Evolutionary conservation across 2,888 invertebrate genomes (phyloP), one percentile per base, ranked within the genome.

Genomic region (Cerastis rubricosa): DNA sequence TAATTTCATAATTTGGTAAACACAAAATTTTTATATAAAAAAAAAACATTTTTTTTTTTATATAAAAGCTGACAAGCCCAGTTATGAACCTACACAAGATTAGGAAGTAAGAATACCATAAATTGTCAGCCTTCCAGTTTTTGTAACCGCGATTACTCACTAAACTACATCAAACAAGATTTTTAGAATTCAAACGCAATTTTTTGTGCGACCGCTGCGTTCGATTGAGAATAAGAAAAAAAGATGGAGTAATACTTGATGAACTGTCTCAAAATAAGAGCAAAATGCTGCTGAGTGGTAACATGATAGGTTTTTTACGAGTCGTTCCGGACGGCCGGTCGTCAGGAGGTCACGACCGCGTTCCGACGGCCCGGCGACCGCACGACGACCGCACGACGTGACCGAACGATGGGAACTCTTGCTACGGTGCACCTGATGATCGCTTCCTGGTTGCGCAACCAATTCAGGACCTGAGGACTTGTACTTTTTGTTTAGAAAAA

Each of bases 261-360:
- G 92, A 93, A 92, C 92, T 92, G 90, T 93, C 90, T 91, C 87
- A 79, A 90, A 91, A 93, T 92, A 92, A 93, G 89, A 94, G 92
- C 92, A 92, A 94, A 91, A 91, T 84, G 80, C 86, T 85, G 86
- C 85, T 88, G 88, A 91, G 90, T 90, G 90, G 94, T 94, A 95
- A 95, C 93, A 91, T 88, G 94, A 94, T 94, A 93, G 86, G 89
- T 93, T 92, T 92, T 92, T 92, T 92, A 89, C 83, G 82, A 89
- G 85, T 87, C 90, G 94, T 94, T 93, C 93, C 93, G 91, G 93
- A 91, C 92, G 90, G 90, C 84, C 91, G 91, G 83, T 73, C 89
- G 66, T 82, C 80, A 87, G 87, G 92, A 92, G 94, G 94, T 94
- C 94, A 93, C 93, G 93, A 93, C 93, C 92, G 92, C 86, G 77